A percentile compares a stretch with the other conserved stretches of the same genome.
Conservation (phyloP, 2,888 invertebrate species). For the Sympetrum striolatum region DNA sequence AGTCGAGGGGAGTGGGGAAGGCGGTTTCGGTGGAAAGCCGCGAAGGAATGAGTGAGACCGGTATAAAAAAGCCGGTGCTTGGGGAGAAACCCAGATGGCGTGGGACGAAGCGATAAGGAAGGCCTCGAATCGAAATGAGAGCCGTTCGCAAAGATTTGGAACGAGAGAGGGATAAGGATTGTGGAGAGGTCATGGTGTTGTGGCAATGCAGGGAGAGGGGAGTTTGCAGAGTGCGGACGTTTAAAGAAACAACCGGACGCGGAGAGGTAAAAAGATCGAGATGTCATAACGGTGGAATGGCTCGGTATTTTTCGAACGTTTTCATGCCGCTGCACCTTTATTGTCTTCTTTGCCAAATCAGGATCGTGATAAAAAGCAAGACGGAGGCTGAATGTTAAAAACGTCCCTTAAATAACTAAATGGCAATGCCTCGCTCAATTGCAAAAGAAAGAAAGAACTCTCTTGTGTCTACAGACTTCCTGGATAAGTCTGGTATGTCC, state of each 20-base stretch:
- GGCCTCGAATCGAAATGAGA: not conserved
- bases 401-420: no score
- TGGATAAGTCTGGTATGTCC: no score
- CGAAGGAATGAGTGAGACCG: not conserved
- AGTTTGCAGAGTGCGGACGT: not conserved
- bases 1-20: not conserved
- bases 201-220: not conserved
- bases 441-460: no score
- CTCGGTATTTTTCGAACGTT: no score
- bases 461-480: no score
- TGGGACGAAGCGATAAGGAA: conserved; percentile 15
- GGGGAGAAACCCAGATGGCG: conserved; percentile 21
- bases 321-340: no score
- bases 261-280: not conserved
- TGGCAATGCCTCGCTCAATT: no score
- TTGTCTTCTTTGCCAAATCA: no score
- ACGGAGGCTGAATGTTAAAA: no score
- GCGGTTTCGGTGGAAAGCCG: not conserved
- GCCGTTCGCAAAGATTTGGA: conserved; percentile 40
- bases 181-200: not conserved
- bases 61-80: not conserved
- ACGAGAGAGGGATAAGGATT: not conserved
- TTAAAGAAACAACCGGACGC: not conserved
- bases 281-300: not conserved
- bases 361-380: no score